Base-by-base conservation (phyloP, 2,113 vertebrate species). In the Chaenogobius annularis region DNA sequence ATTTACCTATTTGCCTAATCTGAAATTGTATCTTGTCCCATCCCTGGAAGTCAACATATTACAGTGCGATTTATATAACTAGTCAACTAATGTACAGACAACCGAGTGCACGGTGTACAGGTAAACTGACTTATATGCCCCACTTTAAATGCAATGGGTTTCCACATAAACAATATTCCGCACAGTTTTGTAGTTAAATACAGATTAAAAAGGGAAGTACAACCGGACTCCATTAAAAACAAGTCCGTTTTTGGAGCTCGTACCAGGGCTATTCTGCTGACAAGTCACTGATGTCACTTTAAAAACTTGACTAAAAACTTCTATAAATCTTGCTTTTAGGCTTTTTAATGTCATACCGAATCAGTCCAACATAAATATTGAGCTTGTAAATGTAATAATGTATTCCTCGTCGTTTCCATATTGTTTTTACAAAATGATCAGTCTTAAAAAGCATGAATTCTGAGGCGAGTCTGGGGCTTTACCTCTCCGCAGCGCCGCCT, bases 401-500 rank as follows among this genome's bases (percentile, higher is more conserved):
- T 1, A 13, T 6, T 7, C 10, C 4, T 14, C 3, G 1, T 26
- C 6, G 0, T 26, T 23, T 26, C 23, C 23, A 1, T 26, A 40
- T 17, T 37, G 2, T 19, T 10, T 62, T 40, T 2, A 23, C 5
- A 14, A 19, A 0, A 62, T 3, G 1, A 40, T 19, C 3, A n/a
- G 17, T 19, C 10, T 9, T 37, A 40, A 62, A 62, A 62, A 0
- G 15, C 3, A 14, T 62, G 5, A 58, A 14, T 58, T 23, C 19
- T 6, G n/a, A 65, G 37, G n/a, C 1, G 62, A 40, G 63, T 65
- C 40, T 13, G 15, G 35, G n/a, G 40, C 63, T 12, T 19, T 22
- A 65, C 63, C 63, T 65, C 63, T 65, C 4, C 63, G 63, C 9
- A 65, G 19, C 40, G 63, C 63, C 35, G 63, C 63, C 40, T n/a